Evolutionary conservation across 1,140 invertebrate species (phyloP).

Genomic region (Aradophagus sp.): DNA sequence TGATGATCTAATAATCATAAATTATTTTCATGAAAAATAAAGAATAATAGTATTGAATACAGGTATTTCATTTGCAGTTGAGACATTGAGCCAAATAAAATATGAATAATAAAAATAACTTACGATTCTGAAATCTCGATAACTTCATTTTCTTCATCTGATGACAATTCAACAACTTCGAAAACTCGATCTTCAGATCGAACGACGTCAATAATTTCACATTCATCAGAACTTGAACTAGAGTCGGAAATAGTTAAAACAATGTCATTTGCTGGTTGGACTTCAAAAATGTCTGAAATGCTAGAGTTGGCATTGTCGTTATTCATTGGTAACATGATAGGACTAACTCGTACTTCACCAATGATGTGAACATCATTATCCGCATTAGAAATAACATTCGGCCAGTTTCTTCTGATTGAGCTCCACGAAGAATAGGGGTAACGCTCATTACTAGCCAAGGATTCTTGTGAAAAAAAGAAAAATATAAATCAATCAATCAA

Average conservation of each 20-base stretch:
- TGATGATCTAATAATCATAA: too few relatives aligned
- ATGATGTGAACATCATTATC: conserved; percentile 10
- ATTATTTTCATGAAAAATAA: too few relatives aligned
- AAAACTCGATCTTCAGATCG: conserved; percentile 17
- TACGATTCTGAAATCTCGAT: conserved; percentile 31
- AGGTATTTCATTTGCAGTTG: too few relatives aligned
- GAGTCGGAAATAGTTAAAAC: conserved; percentile 25
- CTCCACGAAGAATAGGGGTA: too few relatives aligned
- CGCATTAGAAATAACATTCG: background rate
- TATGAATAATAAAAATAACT: conserved; percentile 9
- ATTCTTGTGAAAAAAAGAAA: too few relatives aligned
- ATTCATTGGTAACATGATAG: background rate
- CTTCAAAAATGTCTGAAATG: conserved; percentile 11
- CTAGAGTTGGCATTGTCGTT: background rate
- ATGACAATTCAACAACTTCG: conserved; percentile 24
- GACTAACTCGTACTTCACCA: conserved; percentile 5
- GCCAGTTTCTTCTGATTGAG: too few relatives aligned
- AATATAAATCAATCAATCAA: too few relatives aligned
- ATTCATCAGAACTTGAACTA: conserved; percentile 15
- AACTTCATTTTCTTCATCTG: conserved; percentile 14
- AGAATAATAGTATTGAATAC: too few relatives aligned
- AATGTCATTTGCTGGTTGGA: background rate
- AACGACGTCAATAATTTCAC: conserved; percentile 26
- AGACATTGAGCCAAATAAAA: too few relatives aligned
- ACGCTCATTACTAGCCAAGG: too few relatives aligned